phyloP scores from a whole-genome alignment of 1,140 invertebrate genomes.

The Drosophila truncata region DNA sequence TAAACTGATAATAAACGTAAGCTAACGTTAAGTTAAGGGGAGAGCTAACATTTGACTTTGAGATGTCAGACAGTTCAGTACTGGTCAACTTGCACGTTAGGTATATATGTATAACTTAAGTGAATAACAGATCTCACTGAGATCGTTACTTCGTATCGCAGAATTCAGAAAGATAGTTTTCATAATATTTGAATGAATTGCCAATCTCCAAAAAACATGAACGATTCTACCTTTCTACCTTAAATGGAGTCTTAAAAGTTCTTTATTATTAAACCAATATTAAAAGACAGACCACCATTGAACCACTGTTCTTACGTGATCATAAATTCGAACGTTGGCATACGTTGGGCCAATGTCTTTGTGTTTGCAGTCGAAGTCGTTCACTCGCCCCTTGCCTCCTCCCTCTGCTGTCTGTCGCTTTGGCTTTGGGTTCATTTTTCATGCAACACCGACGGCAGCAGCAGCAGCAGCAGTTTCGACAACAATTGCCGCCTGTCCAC shows the following conservation, averaged over 20 bases:
- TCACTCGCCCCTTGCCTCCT: conserved; percentile 6
- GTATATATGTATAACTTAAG: too few species aligned
- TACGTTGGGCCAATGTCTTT: conserved; percentile 46
- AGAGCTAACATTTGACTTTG: background rate
- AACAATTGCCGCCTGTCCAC: conserved; percentile 59
- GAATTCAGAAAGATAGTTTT: background rate
- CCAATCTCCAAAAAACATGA: too few species aligned
- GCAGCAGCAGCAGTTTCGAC: conserved; percentile 44
- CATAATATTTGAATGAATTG: background rate
- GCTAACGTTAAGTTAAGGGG: background rate
- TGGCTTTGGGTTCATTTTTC: conserved; percentile 74
- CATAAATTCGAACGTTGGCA: conserved; percentile 12
- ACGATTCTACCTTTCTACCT: too few species aligned
- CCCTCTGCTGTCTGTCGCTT: conserved; percentile 56
- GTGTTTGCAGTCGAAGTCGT: conserved; percentile 55
- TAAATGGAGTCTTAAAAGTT: background rate
- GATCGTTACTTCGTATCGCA: background rate
- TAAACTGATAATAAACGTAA: background rate
- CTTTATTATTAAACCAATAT: background rate
- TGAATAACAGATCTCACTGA: background rate
- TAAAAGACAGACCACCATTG: background rate
- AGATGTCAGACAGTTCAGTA: background rate
- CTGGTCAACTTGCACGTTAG: background rate
- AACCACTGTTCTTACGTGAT: conserved; percentile 14
- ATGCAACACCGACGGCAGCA: conserved; percentile 50